A percentile compares a stretch with the other conserved stretches of the same genome.
Conservation (phyloP, 2,113 vertebrate genomes). For the Rhea americana region DNA sequence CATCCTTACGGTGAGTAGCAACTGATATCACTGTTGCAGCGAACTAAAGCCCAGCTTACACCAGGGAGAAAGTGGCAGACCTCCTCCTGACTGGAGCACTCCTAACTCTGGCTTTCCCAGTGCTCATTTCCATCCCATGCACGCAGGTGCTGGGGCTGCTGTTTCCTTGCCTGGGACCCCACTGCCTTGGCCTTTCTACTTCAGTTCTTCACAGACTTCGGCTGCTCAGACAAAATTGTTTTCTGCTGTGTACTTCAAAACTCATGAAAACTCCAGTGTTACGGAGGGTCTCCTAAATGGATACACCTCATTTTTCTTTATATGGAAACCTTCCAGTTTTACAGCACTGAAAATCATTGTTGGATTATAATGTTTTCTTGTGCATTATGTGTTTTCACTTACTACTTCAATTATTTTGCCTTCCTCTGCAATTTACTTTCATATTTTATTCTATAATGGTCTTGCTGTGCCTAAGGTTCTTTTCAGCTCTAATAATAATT, state of each 20-base stretch:
- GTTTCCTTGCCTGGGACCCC: background rate
- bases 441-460: background rate
- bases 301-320: background rate
- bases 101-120: background rate
- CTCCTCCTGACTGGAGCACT: background rate
- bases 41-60: no score
- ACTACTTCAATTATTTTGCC: background rate
- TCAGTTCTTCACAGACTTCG: background rate
- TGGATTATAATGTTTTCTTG: background rate
- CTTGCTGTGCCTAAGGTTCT: slow-evolving; percentile 27
- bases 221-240: background rate
- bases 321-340: background rate
- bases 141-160: background rate
- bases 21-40: background rate
- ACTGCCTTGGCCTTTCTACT: background rate
- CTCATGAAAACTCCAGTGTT: accelerated
- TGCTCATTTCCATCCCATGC: no score
- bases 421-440: background rate
- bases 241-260: background rate
- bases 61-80: background rate
- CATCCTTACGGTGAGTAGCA: background rate
- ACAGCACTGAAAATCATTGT: background rate
- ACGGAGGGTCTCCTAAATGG: background rate
- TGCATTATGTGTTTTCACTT: background rate
- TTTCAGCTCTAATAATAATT: slow-evolving; percentile 21